phyloP scores from a whole-genome alignment of 2,888 invertebrate genomes.

The Cantharis nigra region DNA sequence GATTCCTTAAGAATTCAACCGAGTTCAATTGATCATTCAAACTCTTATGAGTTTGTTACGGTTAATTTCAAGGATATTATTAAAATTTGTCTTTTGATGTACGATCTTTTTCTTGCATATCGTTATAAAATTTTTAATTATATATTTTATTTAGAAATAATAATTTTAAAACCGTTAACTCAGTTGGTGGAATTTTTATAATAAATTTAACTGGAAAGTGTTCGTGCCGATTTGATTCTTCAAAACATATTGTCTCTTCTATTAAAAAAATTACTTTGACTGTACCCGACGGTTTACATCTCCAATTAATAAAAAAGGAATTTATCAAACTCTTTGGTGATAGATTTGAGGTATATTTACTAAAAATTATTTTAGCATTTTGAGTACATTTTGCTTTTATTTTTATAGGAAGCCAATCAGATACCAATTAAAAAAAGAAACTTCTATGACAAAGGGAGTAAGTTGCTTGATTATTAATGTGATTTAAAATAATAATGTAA shows the following conservation, averaged over 20 bases:
- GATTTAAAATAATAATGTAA: too few species aligned
- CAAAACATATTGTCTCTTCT: neutral
- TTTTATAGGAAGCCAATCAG: neutral
- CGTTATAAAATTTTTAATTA: neutral
- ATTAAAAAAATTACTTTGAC: neutral
- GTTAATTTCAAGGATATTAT: neutral
- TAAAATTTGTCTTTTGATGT: neutral
- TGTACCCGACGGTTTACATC: neutral
- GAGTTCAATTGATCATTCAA: neutral
- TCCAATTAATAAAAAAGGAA: neutral
- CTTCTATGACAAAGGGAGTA: neutral
- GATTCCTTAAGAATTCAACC: neutral
- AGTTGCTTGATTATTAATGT: neutral
- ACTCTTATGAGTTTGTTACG: neutral
- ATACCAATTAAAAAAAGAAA: neutral
- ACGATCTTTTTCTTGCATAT: neutral
- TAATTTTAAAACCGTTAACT: neutral
- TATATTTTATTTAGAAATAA: neutral
- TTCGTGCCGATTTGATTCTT: neutral
- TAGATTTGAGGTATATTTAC: neutral
- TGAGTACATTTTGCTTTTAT: neutral
- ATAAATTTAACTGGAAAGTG: neutral
- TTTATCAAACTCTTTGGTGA: neutral
- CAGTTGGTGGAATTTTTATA: neutral
- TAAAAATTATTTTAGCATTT: neutral